Base-by-base conservation (phyloP, 2,113 vertebrate genomes). In the Lutjanus erythropterus region DNA sequence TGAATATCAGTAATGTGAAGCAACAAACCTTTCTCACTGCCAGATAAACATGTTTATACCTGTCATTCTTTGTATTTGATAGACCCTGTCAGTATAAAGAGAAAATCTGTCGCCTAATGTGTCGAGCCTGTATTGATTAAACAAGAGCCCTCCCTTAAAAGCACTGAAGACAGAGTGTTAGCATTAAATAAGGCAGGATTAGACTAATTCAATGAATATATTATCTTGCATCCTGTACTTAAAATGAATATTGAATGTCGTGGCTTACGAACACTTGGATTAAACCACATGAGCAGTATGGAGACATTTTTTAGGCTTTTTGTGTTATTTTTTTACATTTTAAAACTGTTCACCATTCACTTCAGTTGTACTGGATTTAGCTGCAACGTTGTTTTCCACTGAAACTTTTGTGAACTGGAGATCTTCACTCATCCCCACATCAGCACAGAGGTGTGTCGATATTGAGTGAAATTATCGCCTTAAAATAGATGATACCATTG, bases 31-130 rank as follows among this genome's bases (percentile, higher is more conserved):
- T 61, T 76, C 47, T 41, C n/a, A 56, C 12, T 65, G 74, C 46
- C 53, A 79, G 31, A 80, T 59, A 71, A 86, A 75, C 78, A 83
- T 78, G 65, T 83, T 88, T 74, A 46, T 71, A 55, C 25, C 12
- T 0, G 5, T 52, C 41, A 42, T n/a, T 10, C 14, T 69, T 58
- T 0, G 4, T 27, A 35, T 67, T 23, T 64, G 39, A 64, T 53
- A 39, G 6, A 25, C 35, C 18, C 35, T 16, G 46, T 77, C 71
- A 69, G 23, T 23, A 42, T 27, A 59, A 60, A 79, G 39, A 70
- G 44, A 56, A 3, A 75, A 25, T 55, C 33, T 49, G n/a, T 76
- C 23, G 39, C n/a, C 6, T n/a, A 27, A 52, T 65, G 55, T 2
- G 19, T 58, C 8, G 0, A 5, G 50, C 9, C 42, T n/a, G 6